A percentile compares a stretch with the other conserved stretches of the same genome.
Evolutionary conservation across 2,797 vertebrate genomes (phyloP).

Genomic region (Rhyacichthys aspro): DNA sequence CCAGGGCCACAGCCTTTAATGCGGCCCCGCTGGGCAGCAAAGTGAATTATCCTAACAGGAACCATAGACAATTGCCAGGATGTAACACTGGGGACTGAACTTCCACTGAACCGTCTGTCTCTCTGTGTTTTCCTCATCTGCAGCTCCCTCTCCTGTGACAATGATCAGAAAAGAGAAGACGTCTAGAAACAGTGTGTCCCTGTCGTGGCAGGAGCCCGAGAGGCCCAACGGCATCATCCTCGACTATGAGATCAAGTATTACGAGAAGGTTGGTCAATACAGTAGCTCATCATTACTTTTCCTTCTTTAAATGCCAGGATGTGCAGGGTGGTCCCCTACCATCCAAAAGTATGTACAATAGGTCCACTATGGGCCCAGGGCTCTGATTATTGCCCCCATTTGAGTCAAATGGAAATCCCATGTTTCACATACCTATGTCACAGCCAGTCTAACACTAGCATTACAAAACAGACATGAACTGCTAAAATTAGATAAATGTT

Average conservation of each 20-base stretch:
- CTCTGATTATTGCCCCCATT: too few relatives aligned
- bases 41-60: slow-evolving; percentile 73
- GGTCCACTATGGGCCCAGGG: too few relatives aligned
- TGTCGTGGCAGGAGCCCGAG: slow-evolving; percentile 97
- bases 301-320: too few relatives aligned
- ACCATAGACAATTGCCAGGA: slow-evolving; percentile 68
- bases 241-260: slow-evolving; percentile 99
- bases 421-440: too few relatives aligned
- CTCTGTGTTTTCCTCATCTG: slow-evolving; percentile 26
- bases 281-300: background rate
- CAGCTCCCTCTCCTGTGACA: slow-evolving; percentile 94
- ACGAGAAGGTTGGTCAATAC: slow-evolving; percentile 91
- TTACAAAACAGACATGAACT: too few relatives aligned
- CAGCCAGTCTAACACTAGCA: too few relatives aligned
- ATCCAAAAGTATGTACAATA: too few relatives aligned
- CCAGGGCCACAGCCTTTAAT: slow-evolving; percentile 41
- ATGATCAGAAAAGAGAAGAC: slow-evolving; percentile 93
- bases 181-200: slow-evolving; percentile 91
- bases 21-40: slow-evolving; percentile 57
- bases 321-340: too few relatives aligned
- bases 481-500: too few relatives aligned
- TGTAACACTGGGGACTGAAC: slow-evolving; percentile 69
- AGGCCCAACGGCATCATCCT: slow-evolving; percentile 97
- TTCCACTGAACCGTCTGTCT: slow-evolving; percentile 71
- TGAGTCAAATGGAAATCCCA: too few relatives aligned